Percentiles rank a stretch among this genome's conserved stretches.
Evolutionary conservation across 2,888 invertebrate genomes (phyloP).

Genomic region (Atethmia centrago): DNA sequence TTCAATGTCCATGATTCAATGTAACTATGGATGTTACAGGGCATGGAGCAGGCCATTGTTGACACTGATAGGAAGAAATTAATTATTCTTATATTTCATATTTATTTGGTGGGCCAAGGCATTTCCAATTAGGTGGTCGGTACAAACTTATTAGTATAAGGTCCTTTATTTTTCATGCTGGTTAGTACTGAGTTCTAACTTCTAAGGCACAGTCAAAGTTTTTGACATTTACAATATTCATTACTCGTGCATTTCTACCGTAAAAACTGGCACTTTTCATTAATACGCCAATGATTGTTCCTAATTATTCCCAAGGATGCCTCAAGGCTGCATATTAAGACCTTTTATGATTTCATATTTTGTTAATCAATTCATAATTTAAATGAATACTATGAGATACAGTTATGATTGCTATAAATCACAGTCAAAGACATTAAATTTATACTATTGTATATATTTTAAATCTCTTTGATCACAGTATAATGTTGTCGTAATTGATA

Average conservation of each 20-base stretch:
- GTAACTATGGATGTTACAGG: background rate
- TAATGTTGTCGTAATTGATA: background rate
- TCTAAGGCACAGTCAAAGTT: background rate
- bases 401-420: background rate
- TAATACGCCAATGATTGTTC: background rate
- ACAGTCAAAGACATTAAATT: too few relatives aligned
- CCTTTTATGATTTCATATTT: background rate
- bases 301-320: background rate
- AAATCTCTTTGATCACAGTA: too few relatives aligned
- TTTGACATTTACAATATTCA: background rate
- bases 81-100: conserved; percentile 25
- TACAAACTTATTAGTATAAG: background rate
- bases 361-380: background rate
- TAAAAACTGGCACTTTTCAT: background rate
- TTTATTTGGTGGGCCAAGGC: background rate
- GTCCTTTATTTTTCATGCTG: background rate
- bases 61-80: conserved; percentile 21
- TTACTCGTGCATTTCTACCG: background rate
- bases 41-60: conserved; percentile 4
- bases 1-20: conserved; percentile 13
- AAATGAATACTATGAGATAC: background rate
- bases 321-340: background rate
- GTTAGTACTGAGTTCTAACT: background rate
- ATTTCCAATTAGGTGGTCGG: conserved; percentile 4
- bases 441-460: too few relatives aligned